Percentiles rank a stretch among this genome's conserved stretches.
phyloP scores from a whole-genome alignment of 2,113 vertebrate species.

The Uria lomvia region DNA sequence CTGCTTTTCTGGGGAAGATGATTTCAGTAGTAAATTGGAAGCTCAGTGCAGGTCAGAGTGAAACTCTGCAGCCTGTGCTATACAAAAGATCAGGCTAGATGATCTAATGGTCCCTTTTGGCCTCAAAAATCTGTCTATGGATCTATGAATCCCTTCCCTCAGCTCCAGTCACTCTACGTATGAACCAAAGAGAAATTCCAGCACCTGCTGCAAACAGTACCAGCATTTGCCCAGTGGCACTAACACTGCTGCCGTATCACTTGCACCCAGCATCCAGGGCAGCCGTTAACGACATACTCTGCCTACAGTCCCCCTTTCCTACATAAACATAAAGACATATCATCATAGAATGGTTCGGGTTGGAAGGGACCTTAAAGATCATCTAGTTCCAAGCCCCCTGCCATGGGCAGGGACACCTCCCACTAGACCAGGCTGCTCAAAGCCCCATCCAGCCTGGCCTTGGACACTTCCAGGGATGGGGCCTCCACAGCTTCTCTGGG shows the following conservation, averaged over 20 bases:
- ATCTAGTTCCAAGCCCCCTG: background rate
- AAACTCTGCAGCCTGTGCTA: background rate
- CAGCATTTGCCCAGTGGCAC: background rate
- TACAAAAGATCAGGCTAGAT: background rate
- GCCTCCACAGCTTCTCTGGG: background rate
- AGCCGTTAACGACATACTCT: rapidly evolving
- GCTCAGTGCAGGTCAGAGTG: background rate
- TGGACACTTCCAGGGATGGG: background rate
- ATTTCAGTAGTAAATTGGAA: background rate
- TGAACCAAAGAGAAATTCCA: background rate
- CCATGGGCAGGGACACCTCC: background rate
- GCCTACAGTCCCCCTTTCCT: background rate
- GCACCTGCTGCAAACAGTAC: rapidly evolving
- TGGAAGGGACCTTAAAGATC: background rate
- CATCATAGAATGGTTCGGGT: background rate
- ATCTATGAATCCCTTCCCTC: background rate
- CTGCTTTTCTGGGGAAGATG: background rate
- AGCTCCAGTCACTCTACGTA: too few relatives aligned
- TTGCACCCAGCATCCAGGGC: background rate
- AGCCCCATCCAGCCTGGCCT: background rate
- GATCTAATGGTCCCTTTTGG: background rate
- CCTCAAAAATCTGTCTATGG: background rate
- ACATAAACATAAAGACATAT: background rate
- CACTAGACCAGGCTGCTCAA: background rate
- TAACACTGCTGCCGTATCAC: rapidly evolving